These are phyloP conservation scores for Porites cylindrica DNA, from an alignment of 92 coral and sea anemone genomes.

Conservation along the genomic window DNA sequence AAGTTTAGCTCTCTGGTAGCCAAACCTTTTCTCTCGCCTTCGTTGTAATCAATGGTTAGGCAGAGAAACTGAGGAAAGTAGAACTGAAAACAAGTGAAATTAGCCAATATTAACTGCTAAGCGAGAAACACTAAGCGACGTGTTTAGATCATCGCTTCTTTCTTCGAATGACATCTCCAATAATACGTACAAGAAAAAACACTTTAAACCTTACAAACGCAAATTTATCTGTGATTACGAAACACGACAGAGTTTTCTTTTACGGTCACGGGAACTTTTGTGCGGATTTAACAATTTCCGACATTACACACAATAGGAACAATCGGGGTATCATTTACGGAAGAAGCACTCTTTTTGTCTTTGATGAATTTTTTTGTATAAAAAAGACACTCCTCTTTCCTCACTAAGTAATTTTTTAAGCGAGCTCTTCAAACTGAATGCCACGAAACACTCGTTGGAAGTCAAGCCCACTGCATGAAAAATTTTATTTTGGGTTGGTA, in stretches of 20 bases:
- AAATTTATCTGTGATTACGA: slow-evolving; percentile 18
- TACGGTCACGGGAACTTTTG: slow-evolving; percentile 6
- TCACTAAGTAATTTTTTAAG: too few relatives aligned
- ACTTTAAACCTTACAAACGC: slow-evolving; percentile 9
- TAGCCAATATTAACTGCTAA: neutral
- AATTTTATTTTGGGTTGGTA: slow-evolving; percentile 69
- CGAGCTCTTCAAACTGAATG: neutral
- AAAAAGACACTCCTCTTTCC: slow-evolving; percentile 1
- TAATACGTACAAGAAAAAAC: slow-evolving; percentile 15
- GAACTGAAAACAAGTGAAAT: neutral
- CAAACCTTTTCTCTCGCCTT: neutral
- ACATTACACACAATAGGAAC: slow-evolving; percentile 29
- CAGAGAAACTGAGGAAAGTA: neutral
- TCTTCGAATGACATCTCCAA: slow-evolving; percentile 1
- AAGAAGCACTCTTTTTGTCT: slow-evolving; percentile 33
- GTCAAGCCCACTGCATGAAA: slow-evolving; percentile 26
- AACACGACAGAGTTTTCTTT: slow-evolving; percentile 1
- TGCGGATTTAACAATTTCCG: slow-evolving; percentile 44
- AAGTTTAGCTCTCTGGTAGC: neutral
- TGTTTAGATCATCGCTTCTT: neutral
- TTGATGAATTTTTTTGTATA: slow-evolving; percentile 25
- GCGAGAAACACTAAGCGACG: too few relatives aligned
- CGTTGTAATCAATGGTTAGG: neutral
- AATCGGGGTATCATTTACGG: slow-evolving; percentile 48
- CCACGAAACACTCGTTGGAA: neutral